Evolutionary conservation across 2,113 vertebrate species (phyloP), one percentile per base, ranked within the genome.

Genomic region (Scatophagus argus): DNA sequence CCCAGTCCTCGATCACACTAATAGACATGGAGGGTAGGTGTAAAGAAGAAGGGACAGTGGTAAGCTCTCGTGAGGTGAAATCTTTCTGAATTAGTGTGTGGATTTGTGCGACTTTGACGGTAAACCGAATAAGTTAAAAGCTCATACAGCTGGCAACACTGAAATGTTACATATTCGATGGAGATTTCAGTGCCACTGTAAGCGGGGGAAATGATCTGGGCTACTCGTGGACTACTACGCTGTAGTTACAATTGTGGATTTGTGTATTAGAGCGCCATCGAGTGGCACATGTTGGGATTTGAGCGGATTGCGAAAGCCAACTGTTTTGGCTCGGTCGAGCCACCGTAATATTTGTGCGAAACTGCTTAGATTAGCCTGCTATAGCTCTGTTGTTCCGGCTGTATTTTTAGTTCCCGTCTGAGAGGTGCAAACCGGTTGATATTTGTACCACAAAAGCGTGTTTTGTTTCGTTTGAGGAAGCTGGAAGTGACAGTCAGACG

Each of bases 261-360:
- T 13, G 25, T 9, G 74, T 51, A 12, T 19, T 10, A 38, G 29
- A 25, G 72, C 83, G 86, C 84, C 86, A 60, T 63, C 92, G 2
- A 19, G 88, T 72, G 93, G 81, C 25, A 10, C 2, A 16, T 12
- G 1, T 23, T 2, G 4, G 19, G 1, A 38, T 6, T 23, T 32
- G 12, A 1, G 8, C 0, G 2, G 39, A 51, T 10, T 0, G 55
- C 47, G 38, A 71, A 39, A 3, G 0, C 3, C 0, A 6, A 21
- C 9, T 13, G 4, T 64, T 82, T 69, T 87, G 88, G 14, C 58
- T 13, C n/a, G 0, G 0, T 4, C 4, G 2, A 41, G 87, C 74
- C 60, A 73, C 87, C 85, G 86, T 91, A 44, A 1, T 63, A 47
- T 64, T 82, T 29, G 59, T n/a, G 25, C 46, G 31, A 44, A 31